These are phyloP conservation scores for Oligia strigilis DNA, from an alignment of 2,888 invertebrate genomes.

Conservation along the genomic window DNA sequence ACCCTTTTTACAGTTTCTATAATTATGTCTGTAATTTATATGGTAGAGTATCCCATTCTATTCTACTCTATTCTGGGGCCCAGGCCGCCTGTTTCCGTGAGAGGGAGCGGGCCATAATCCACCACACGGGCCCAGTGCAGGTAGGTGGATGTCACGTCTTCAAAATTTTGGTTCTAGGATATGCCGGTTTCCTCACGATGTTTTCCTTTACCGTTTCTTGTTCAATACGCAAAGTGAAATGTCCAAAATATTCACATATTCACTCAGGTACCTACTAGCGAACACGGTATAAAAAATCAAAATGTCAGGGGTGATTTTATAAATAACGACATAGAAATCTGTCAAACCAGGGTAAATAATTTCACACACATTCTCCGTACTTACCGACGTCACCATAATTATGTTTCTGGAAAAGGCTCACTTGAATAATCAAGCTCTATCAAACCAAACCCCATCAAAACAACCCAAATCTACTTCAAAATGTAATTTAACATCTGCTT, in stretches of 20 bases:
- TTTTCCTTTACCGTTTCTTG: background rate
- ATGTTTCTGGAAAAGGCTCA: background rate
- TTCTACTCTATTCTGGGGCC: no score
- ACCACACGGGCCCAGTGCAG: background rate
- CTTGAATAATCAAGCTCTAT: background rate
- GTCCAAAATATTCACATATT: background rate
- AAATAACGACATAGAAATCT: background rate
- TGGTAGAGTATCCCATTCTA: no score
- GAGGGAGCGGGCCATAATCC: background rate
- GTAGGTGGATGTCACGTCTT: background rate
- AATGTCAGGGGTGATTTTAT: background rate
- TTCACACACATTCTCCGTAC: background rate
- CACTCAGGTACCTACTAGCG: background rate
- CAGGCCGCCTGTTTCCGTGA: background rate
- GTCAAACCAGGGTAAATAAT: no score
- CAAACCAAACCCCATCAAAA: slow-evolving; percentile 16
- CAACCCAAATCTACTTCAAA: slow-evolving; percentile 19
- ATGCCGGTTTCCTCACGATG: background rate
- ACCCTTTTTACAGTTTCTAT: no score
- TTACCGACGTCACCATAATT: background rate
- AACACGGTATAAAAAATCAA: background rate
- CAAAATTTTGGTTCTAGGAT: background rate
- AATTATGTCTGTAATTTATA: no score
- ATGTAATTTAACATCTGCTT: slow-evolving; percentile 35
- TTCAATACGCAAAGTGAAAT: background rate